Percentiles rank a stretch among this genome's conserved stretches.
Conservation (phyloP, 2,113 vertebrate genomes). For the Peromyscus maniculatus region DNA sequence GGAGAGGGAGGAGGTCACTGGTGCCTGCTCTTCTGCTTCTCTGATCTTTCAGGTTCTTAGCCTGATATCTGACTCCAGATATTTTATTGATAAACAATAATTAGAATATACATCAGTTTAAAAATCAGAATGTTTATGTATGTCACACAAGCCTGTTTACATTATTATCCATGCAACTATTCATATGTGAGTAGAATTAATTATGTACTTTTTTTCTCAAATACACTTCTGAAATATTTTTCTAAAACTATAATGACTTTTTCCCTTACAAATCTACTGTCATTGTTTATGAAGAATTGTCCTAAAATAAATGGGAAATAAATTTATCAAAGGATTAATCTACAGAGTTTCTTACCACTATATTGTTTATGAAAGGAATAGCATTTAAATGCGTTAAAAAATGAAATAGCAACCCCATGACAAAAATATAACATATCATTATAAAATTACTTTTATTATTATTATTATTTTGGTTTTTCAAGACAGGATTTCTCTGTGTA, state of each 20-base stretch:
- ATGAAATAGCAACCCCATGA: not conserved
- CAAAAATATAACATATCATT: not conserved
- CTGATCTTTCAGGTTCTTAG: not conserved
- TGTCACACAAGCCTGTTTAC: not conserved
- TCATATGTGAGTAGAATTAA: not conserved
- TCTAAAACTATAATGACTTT: not conserved
- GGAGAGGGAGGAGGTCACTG: not conserved
- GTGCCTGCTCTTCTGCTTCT: not conserved
- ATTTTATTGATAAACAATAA: not conserved
- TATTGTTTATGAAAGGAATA: not conserved
- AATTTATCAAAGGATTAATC: not conserved
- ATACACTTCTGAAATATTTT: not conserved
- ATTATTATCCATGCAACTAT: not conserved
- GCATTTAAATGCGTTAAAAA: not conserved
- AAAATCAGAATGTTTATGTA: not conserved
- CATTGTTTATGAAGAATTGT: not conserved
- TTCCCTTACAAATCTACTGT: not conserved
- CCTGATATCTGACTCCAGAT: not conserved
- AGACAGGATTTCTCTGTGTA: no score
- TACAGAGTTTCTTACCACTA: not conserved
- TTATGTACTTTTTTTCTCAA: not conserved
- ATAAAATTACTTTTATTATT: not conserved
- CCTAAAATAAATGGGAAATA: not conserved
- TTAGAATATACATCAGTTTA: not conserved
- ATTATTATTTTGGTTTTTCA: no score